Conservation (phyloP, 2,113 vertebrate genomes). For the Gracilinanus agilis region DNA sequence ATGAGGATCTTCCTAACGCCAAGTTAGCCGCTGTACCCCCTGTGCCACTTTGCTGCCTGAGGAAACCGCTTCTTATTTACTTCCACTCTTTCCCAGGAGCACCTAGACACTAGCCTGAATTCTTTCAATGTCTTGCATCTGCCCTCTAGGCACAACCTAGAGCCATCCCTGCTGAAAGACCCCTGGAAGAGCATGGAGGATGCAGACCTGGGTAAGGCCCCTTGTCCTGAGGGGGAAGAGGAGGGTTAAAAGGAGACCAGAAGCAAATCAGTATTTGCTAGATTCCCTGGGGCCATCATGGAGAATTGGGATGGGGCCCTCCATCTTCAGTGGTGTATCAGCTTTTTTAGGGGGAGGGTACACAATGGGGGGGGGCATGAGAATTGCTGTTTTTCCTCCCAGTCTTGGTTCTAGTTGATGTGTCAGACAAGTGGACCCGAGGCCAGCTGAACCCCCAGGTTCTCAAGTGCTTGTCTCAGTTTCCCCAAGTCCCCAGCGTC, state of each 20-base stretch:
- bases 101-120: neutral
- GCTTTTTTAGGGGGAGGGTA: neutral
- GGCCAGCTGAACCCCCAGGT: conserved; percentile 88
- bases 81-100: neutral
- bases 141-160: conserved; percentile 91
- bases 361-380: accelerated
- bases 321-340: accelerated
- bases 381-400: conserved; percentile 48
- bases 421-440: conserved; percentile 91
- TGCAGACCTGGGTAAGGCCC: conserved; percentile 90
- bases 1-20: too few species aligned
- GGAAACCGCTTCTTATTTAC: too few species aligned
- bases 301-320: accelerated
- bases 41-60: neutral
- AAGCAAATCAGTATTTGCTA: neutral
- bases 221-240: neutral
- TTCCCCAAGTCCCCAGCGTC: conserved; percentile 89
- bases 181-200: conserved; percentile 91
- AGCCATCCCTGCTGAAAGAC: conserved; percentile 91
- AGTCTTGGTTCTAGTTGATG: conserved; percentile 95
- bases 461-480: conserved; percentile 87
- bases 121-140: neutral
- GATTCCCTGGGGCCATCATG: accelerated
- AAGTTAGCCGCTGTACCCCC: neutral
- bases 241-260: neutral